phyloP scores from a whole-genome alignment of 1,140 invertebrate genomes.

The Drosophila mauritiana region DNA sequence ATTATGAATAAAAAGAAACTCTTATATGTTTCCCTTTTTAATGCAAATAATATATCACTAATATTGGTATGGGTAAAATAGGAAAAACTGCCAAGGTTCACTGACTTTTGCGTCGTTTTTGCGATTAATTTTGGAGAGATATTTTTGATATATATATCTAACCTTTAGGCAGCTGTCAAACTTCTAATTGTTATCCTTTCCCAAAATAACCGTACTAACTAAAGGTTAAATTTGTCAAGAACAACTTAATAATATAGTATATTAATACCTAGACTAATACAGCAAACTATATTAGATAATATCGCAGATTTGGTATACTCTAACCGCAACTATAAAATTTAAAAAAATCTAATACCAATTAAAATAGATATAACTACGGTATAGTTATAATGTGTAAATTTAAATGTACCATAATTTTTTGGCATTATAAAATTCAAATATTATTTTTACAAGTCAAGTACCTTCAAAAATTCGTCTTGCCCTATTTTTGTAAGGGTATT shows the following conservation, averaged over 20 bases:
- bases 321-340: not conserved
- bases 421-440: not conserved
- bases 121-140: too few relatives aligned
- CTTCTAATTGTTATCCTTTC: not conserved
- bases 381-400: too few relatives aligned
- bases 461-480: not conserved
- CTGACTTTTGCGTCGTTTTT: slow-evolving; percentile 2
- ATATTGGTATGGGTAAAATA: too few relatives aligned
- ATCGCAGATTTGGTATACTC: not conserved
- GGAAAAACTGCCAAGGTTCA: slow-evolving; percentile 4
- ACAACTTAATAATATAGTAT: not conserved
- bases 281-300: too few relatives aligned
- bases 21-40: too few relatives aligned
- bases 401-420: too few relatives aligned
- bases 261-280: too few relatives aligned
- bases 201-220: slow-evolving; percentile 6
- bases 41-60: not conserved
- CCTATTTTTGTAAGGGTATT: not conserved
- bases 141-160: not conserved
- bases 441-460: not conserved
- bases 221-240: slow-evolving; percentile 14
- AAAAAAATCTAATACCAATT: too few relatives aligned
- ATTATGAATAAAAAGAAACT: too few relatives aligned
- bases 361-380: too few relatives aligned
- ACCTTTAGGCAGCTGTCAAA: not conserved